Conservation (phyloP, 2,888 invertebrate genomes). For the Perizoma affinitatum region DNA sequence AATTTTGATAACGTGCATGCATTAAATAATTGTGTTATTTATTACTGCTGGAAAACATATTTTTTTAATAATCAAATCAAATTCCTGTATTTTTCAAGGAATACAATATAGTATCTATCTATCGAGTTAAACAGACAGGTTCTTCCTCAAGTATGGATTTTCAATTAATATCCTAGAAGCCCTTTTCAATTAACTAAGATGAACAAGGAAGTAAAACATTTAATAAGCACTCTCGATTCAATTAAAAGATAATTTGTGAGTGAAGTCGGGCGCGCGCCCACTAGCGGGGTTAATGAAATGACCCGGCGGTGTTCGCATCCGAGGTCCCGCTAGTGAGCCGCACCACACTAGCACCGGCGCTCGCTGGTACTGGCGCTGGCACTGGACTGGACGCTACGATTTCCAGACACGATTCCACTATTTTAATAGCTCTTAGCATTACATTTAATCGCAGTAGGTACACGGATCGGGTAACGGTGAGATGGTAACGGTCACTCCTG, state of each 20-base stretch:
- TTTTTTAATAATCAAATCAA: background rate
- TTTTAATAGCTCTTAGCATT: slow-evolving; percentile 7
- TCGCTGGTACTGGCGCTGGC: too few species aligned
- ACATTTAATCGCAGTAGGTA: background rate
- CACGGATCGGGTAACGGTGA: background rate
- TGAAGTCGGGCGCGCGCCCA: slow-evolving; percentile 22
- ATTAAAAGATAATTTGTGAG: slow-evolving; percentile 37
- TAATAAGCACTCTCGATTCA: slow-evolving; percentile 30
- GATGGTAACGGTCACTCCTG: slow-evolving; percentile 6
- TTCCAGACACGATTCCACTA: slow-evolving; percentile 13
- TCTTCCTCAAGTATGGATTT: background rate
- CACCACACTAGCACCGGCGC: too few species aligned
- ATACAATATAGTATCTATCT: too few species aligned
- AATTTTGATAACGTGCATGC: slow-evolving; percentile 9
- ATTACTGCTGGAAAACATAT: slow-evolving; percentile 9
- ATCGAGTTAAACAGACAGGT: too few species aligned
- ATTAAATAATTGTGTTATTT: slow-evolving; percentile 14
- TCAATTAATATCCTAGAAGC: slow-evolving; percentile 12
- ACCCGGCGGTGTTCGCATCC: slow-evolving; percentile 19
- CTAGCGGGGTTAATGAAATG: slow-evolving; percentile 35
- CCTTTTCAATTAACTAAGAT: slow-evolving; percentile 32
- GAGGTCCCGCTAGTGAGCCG: too few species aligned
- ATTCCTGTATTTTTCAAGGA: too few species aligned
- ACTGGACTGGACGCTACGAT: background rate
- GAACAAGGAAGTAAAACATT: slow-evolving; percentile 32